Percentiles rank a stretch among this genome's conserved stretches.
These are phyloP conservation scores for Pachycephus smyrnensis DNA, from an alignment of 2,888 invertebrate species.

Conservation along the genomic window DNA sequence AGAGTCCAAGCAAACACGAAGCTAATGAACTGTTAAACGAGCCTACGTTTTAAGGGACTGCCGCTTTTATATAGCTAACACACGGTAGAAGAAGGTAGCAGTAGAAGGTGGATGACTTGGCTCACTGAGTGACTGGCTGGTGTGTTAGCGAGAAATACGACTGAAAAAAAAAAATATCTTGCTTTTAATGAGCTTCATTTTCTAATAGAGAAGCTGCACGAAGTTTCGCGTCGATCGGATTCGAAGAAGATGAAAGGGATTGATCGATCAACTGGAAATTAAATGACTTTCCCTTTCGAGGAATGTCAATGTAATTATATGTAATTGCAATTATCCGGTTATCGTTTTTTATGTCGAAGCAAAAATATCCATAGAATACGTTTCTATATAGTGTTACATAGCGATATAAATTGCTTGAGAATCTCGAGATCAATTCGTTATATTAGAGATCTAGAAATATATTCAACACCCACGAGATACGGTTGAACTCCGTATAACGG, in stretches of 20 bases:
- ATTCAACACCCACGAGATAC: too few species aligned
- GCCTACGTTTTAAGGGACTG: constrained; percentile 27
- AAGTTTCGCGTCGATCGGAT: not conserved
- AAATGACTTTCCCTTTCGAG: not conserved
- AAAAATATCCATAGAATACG: too few species aligned
- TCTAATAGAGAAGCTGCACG: not conserved
- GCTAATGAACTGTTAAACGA: constrained; percentile 53
- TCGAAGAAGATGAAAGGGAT: not conserved
- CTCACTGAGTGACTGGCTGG: not conserved
- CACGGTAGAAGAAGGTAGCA: constrained; percentile 12
- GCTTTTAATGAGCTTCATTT: not conserved
- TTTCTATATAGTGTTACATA: too few species aligned
- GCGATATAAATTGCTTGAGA: too few species aligned
- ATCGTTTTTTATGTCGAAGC: too few species aligned
- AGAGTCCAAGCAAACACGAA: constrained; percentile 32
- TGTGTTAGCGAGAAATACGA: not conserved
- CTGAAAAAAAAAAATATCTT: not conserved
- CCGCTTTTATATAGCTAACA: constrained; percentile 5
- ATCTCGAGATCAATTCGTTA: too few species aligned
- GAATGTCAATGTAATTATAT: not conserved
- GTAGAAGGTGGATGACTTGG: constrained; percentile 14
- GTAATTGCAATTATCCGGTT: not conserved
- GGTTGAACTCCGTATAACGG: too few species aligned
- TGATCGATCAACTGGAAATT: not conserved
- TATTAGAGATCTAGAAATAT: too few species aligned